Evolutionary conservation across 2,797 vertebrate species (phyloP).

Genomic region (Enteromius radiatus): DNA sequence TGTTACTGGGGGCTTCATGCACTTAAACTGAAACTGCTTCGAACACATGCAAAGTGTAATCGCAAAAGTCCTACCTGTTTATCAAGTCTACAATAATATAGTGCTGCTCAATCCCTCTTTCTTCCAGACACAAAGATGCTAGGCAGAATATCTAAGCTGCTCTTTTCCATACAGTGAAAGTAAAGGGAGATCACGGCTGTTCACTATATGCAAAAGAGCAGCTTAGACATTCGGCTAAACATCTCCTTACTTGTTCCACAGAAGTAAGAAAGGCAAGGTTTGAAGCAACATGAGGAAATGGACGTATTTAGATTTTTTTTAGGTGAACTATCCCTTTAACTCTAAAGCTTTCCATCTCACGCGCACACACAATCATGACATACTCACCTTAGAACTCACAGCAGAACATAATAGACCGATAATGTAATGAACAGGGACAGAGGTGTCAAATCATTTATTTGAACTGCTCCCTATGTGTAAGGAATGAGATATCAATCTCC

Average conservation of each 20-base stretch:
- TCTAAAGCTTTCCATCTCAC: background rate
- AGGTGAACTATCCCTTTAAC: conserved; percentile 8
- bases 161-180: background rate
- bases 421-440: conserved; percentile 35
- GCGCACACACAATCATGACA: background rate
- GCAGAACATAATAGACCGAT: conserved; percentile 31
- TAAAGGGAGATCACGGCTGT: background rate
- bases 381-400: conserved; percentile 3
- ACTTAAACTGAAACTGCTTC: no score
- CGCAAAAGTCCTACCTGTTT: background rate
- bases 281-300: background rate
- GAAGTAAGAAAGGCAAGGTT: background rate
- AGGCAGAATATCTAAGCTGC: background rate
- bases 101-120: background rate
- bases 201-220: background rate
- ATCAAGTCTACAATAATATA: background rate
- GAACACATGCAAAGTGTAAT: no score
- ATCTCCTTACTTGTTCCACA: background rate
- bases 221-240: background rate
- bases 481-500: conserved; percentile 24
- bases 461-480: conserved; percentile 35
- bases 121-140: background rate
- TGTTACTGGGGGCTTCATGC: no score
- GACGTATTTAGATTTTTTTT: background rate
- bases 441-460: conserved; percentile 51